These are phyloP conservation scores for Dastarcus helophoroides DNA, from an alignment of 2,888 invertebrate species.

Conservation along the genomic window DNA sequence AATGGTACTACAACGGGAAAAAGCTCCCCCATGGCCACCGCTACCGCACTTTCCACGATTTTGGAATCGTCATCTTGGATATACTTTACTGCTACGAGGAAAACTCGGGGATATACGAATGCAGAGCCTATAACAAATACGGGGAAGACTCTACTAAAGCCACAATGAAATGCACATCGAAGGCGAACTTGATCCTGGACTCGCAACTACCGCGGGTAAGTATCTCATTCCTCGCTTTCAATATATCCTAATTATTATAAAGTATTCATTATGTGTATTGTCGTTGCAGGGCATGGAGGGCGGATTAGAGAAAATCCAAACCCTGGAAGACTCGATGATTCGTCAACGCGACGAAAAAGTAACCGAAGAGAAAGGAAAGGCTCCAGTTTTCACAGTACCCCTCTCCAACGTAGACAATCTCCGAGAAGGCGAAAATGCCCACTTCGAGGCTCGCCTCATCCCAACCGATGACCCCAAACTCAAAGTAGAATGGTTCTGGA, in stretches of 20 bases:
- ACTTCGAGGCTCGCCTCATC: constrained; percentile 79
- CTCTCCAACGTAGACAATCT: constrained; percentile 76
- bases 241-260: background rate
- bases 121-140: constrained; percentile 82
- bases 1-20: constrained; percentile 91
- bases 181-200: constrained; percentile 80
- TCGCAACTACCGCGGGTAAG: constrained; percentile 82
- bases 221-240: constrained; percentile 13
- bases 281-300: constrained; percentile 76
- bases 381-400: constrained; percentile 83
- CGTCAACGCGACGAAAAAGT: constrained; percentile 60
- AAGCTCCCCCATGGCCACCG: constrained; percentile 90
- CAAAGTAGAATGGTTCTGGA: constrained; percentile 91
- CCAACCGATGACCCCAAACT: constrained; percentile 86
- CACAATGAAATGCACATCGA: constrained; percentile 74
- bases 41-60: constrained; percentile 95
- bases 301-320: constrained; percentile 85
- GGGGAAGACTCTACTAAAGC: constrained; percentile 82
- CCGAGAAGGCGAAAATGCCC: constrained; percentile 83
- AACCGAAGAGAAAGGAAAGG: constrained; percentile 68
- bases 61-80: constrained; percentile 91
- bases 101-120: constrained; percentile 89
- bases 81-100: constrained; percentile 94
- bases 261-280: background rate
- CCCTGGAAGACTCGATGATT: constrained; percentile 79